Conservation (phyloP, 1,140 invertebrate species). For the Lordiphosa collinella region DNA sequence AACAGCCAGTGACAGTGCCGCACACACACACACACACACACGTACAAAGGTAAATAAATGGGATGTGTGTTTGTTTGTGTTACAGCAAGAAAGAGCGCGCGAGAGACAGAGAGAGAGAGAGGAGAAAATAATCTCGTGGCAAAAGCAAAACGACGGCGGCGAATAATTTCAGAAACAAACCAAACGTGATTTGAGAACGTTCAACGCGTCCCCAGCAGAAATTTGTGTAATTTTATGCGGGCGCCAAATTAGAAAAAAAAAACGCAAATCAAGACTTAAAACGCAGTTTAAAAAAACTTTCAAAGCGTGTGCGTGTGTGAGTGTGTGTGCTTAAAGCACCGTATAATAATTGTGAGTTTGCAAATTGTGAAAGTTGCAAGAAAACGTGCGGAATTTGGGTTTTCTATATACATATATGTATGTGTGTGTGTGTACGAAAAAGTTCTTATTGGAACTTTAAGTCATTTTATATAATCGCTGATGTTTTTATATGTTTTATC, state of each 20-base stretch:
- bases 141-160: constrained; percentile 36
- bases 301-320: constrained; percentile 9
- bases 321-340: neutral
- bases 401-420: neutral
- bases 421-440: constrained; percentile 7
- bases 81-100: neutral
- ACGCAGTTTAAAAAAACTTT: constrained; percentile 40
- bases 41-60: neutral
- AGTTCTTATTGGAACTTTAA: constrained; percentile 20
- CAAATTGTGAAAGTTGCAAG: constrained; percentile 12
- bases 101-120: no score
- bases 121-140: constrained; percentile 60
- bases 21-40: neutral
- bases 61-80: constrained; percentile 2
- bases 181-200: constrained; percentile 60
- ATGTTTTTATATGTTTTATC: constrained; percentile 26
- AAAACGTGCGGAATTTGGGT: constrained; percentile 8
- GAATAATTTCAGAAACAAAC: constrained; percentile 55
- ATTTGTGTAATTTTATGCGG: constrained; percentile 27
- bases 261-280: constrained; percentile 32
- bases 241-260: constrained; percentile 39
- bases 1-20: constrained; percentile 19
- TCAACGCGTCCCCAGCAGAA: constrained; percentile 13
- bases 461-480: constrained; percentile 41
- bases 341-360: neutral